Evolutionary conservation across 2,888 invertebrate species (phyloP), one percentile per base, ranked within the genome.

Genomic region (Gibbula magus): DNA sequence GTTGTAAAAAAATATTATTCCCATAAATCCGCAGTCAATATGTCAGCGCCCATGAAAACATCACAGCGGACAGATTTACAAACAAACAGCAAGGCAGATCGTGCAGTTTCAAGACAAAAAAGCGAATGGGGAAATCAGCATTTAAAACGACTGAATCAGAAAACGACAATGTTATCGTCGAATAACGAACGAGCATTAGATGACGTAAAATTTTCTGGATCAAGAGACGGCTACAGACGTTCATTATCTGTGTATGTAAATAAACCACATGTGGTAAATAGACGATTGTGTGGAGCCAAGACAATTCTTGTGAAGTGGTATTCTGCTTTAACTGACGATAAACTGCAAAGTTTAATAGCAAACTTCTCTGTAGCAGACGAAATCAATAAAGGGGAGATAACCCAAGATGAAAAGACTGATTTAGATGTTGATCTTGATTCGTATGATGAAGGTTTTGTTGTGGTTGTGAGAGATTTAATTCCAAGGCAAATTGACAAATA

Each of bases 181-280:
- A 45, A 45, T 45, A 13, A 45, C 13, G 45, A 45, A 5, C 4
- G 35, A 35, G 35, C 7, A 45, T 45, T 74, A 22, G 32, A 3
- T 16, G 29, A 52, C 25, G 10, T 22, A 20, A 35, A 39, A n/a
- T 70, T 70, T 39, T 18, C 18, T 0, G 75, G 75, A 32, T 25
- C 29, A 13, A 75, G 73, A 35, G 75, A 75, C 29, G 83, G 85
- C 4, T 89, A 89, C 79, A 70, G 82, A 18, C 84, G 85, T 53
- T 85, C 90, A 13, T 35, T 89, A 1, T 85, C 88, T 1, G 85
- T 90, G 22, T 90, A 88, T 87, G 86, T 90, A 52, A 89, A 90
- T 79, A 90, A 90, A 82, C 90, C 90, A 0, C 90, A 90, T 70
- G 89, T 89, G 25, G 87, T 88, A 0, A 90, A 90, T 81, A 81